These are phyloP conservation scores for Heteronetta atricapilla DNA, from an alignment of 2,113 vertebrate genomes.

Conservation along the genomic window DNA sequence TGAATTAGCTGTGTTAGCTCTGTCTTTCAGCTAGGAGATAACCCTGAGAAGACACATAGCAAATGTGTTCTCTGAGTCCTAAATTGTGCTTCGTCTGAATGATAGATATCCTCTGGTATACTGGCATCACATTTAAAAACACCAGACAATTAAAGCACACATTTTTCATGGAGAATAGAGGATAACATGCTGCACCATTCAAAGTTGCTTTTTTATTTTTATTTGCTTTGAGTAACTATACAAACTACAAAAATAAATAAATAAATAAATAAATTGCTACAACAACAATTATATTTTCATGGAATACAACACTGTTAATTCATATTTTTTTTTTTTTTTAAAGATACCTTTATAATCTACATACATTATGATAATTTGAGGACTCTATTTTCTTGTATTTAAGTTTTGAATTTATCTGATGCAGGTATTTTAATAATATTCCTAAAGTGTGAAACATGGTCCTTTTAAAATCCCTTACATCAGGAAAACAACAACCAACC, in stretches of 20 bases:
- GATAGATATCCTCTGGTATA: neutral
- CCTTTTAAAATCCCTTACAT: neutral
- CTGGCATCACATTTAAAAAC: neutral
- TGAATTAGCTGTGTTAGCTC: neutral
- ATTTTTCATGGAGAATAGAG: neutral
- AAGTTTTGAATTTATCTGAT: neutral
- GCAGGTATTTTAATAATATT: neutral
- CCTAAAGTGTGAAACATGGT: neutral
- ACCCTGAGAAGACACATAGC: neutral
- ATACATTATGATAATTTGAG: neutral
- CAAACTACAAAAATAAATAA: neutral
- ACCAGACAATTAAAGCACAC: neutral
- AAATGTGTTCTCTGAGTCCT: neutral
- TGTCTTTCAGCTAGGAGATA: neutral
- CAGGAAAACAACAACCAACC: neutral
- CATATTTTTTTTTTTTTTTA: neutral
- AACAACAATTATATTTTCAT: neutral
- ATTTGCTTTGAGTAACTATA: neutral
- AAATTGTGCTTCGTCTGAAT: neutral
- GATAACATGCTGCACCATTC: neutral
- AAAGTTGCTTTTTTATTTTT: neutral
- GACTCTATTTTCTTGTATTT: neutral
- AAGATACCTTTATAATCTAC: neutral
- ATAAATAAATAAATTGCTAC: neutral
- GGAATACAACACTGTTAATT: neutral